phyloP scores from a whole-genome alignment of 2,888 invertebrate species.

The Steinernema scapterisci region DNA sequence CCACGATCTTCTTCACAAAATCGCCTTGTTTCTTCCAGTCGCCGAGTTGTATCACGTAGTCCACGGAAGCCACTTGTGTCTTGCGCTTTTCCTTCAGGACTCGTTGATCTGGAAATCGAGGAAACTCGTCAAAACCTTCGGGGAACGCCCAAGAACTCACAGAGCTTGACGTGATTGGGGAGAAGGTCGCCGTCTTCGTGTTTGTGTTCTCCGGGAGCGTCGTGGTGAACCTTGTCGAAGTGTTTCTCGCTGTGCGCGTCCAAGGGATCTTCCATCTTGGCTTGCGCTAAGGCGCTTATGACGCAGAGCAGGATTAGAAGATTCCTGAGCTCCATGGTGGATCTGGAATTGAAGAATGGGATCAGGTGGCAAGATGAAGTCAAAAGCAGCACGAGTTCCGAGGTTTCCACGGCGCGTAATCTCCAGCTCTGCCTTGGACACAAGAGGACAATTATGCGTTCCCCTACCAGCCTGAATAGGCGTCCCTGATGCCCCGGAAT shows the following conservation, averaged over 20 bases:
- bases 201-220: neutral
- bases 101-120: slow-evolving; percentile 34
- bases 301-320: neutral
- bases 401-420: no score
- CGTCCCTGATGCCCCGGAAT: no score
- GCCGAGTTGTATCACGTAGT: slow-evolving; percentile 6
- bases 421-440: no score
- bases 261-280: neutral
- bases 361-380: neutral
- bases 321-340: neutral
- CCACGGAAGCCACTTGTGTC: slow-evolving; percentile 21
- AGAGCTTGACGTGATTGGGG: neutral
- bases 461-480: no score
- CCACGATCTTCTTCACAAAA: slow-evolving; percentile 33
- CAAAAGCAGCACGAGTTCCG: no score
- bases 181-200: neutral
- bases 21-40: neutral
- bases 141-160: neutral
- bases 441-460: no score
- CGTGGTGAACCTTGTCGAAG: neutral
- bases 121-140: neutral
- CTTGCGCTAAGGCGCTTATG: neutral
- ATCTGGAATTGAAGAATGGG: neutral
- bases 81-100: slow-evolving; percentile 32
- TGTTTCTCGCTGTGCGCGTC: neutral